Percentiles rank a stretch among this genome's conserved stretches.
Evolutionary conservation across 1,140 invertebrate species (phyloP).

Genomic region (Nautilus pompilius): DNA sequence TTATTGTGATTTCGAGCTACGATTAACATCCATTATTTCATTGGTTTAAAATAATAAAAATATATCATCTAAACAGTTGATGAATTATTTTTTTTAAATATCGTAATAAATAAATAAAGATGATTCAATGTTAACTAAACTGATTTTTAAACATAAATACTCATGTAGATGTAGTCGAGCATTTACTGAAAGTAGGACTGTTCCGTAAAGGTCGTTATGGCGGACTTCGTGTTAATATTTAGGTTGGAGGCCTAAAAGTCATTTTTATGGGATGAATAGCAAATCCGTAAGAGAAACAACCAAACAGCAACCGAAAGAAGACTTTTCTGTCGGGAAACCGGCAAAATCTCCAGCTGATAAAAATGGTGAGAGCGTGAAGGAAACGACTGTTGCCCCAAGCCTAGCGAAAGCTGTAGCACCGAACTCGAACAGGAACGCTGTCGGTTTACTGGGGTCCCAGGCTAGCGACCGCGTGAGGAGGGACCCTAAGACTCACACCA

Average conservation of each 20-base stretch:
- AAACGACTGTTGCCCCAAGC: background rate
- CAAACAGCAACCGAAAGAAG: background rate
- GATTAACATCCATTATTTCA: background rate
- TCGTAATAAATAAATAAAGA: background rate
- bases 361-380: background rate
- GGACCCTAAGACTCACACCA: background rate
- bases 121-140: background rate
- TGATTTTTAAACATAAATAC: background rate
- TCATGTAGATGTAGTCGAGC: background rate
- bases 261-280: background rate
- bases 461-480: background rate
- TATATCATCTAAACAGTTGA: background rate
- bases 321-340: background rate
- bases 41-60: background rate
- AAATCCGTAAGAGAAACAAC: background rate
- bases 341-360: background rate
- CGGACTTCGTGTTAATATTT: background rate
- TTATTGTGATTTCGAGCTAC: background rate
- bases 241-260: background rate
- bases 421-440: background rate
- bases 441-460: background rate
- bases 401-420: background rate
- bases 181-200: background rate
- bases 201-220: slow-evolving; percentile 6
- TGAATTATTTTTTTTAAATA: background rate